These are phyloP conservation scores for Oligia strigilis DNA, from an alignment of 2,888 invertebrate genomes.

Conservation along the genomic window DNA sequence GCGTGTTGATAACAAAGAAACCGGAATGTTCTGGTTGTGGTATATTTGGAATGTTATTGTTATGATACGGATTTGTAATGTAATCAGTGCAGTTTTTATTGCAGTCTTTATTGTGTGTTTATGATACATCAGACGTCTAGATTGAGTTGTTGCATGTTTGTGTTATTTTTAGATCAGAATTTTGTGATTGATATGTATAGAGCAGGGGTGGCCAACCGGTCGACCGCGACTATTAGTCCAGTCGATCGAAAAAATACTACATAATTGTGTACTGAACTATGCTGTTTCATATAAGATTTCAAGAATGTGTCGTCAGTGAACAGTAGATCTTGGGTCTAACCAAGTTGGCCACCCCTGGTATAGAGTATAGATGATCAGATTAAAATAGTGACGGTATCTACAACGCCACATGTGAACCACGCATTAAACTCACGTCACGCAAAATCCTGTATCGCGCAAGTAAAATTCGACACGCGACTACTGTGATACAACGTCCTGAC, in stretches of 20 bases:
- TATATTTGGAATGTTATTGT: constrained; percentile 12
- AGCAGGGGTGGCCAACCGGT: too few species aligned
- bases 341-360: too few species aligned
- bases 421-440: not conserved
- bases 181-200: not conserved
- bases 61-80: constrained; percentile 17
- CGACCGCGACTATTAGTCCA: too few species aligned
- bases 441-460: not conserved
- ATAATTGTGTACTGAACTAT: too few species aligned
- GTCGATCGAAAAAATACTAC: too few species aligned
- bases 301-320: too few species aligned
- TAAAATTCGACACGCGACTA: not conserved
- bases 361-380: not conserved
- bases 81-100: constrained; percentile 19
- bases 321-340: too few species aligned
- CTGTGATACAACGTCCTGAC: not conserved
- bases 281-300: too few species aligned
- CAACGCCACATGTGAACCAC: not conserved
- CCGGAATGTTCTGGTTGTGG: constrained; percentile 3
- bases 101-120: constrained; percentile 2
- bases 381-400: not conserved
- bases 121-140: not conserved
- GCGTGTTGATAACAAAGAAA: constrained; percentile 36
- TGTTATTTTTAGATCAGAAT: not conserved
- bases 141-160: constrained; percentile 14